Conservation (phyloP, 2,113 vertebrate species). For the Larimichthys crocea region DNA sequence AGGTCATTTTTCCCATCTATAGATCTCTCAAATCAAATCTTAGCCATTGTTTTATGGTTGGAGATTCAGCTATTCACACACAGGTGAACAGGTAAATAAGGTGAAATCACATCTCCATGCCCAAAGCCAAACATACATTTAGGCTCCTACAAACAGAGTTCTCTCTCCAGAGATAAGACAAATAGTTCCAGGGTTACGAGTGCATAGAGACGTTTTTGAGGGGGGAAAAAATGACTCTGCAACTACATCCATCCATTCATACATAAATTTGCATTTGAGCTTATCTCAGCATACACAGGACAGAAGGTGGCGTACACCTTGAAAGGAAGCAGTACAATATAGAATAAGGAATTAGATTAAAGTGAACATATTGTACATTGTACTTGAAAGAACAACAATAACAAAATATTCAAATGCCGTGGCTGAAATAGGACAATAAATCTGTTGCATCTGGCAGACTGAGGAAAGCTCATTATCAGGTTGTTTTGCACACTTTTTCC, state of each 20-base stretch:
- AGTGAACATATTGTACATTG: constrained; percentile 7
- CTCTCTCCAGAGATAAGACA: neutral
- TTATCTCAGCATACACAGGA: neutral
- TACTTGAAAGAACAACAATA: neutral
- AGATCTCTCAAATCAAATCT: too few species aligned
- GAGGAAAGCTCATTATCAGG: constrained; percentile 66
- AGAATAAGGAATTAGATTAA: neutral
- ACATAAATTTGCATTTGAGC: neutral
- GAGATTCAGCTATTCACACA: too few species aligned
- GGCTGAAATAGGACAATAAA: constrained; percentile 32
- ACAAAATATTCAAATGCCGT: neutral
- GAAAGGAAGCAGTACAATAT: neutral
- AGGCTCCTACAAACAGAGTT: too few species aligned
- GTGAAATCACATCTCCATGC: too few species aligned
- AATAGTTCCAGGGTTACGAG: neutral
- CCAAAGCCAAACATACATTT: too few species aligned
- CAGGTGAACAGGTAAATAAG: too few species aligned
- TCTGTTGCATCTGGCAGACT: constrained; percentile 37
- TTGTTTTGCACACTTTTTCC: constrained; percentile 58
- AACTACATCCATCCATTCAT: neutral
- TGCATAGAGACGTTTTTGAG: too few species aligned
- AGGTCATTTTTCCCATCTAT: too few species aligned
- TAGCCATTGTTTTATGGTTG: too few species aligned
- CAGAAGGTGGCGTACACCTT: neutral
- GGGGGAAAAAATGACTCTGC: neutral